phyloP scores from a whole-genome alignment of 2,113 vertebrate species.

The Cacatua alba region DNA sequence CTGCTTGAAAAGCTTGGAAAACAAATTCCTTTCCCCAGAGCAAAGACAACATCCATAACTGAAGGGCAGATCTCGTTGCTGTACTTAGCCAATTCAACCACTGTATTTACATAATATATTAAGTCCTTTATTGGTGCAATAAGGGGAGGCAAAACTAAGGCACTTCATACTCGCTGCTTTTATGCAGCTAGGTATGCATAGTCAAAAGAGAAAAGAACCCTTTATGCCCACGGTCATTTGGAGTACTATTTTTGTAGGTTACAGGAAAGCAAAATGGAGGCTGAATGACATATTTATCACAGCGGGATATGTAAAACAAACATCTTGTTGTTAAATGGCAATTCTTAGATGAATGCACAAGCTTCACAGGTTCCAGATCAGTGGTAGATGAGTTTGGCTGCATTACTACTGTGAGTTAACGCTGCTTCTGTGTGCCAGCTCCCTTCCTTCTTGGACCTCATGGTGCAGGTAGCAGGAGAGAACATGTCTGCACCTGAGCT shows the following conservation, averaged over 20 bases:
- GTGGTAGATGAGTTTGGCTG: accelerated
- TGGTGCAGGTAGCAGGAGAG: background rate
- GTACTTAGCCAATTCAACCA: background rate
- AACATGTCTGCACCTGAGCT: background rate
- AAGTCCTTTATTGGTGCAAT: background rate
- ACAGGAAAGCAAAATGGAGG: background rate
- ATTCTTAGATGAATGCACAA: background rate
- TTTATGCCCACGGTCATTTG: background rate
- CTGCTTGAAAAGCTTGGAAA: background rate
- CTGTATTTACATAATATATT: background rate
- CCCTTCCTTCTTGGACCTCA: background rate
- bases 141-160: background rate
- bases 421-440: background rate
- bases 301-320: background rate
- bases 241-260: background rate
- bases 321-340: background rate
- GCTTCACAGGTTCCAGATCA: accelerated
- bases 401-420: background rate
- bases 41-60: background rate
- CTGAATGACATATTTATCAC: background rate
- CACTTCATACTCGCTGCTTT: background rate
- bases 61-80: background rate
- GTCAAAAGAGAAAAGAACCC: background rate
- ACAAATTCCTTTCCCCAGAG: background rate
- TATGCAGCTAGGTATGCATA: background rate